A percentile compares a stretch with the other conserved stretches of the same genome.
Evolutionary conservation across 1,140 invertebrate species (phyloP).

Genomic region (Telenomus remus): DNA sequence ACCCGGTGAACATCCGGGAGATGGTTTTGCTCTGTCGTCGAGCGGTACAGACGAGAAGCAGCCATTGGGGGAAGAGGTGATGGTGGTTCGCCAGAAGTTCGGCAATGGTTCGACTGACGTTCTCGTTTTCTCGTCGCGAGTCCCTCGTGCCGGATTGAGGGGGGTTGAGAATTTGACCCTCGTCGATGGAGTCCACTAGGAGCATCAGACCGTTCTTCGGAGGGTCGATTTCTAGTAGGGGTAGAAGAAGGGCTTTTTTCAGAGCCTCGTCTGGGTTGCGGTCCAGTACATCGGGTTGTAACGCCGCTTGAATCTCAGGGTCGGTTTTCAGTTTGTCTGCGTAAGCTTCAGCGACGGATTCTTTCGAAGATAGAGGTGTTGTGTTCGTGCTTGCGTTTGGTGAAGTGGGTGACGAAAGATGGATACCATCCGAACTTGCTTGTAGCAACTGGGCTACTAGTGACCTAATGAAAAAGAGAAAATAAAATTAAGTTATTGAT

Average conservation of each 20-base stretch:
- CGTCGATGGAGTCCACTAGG: conserved; percentile 94
- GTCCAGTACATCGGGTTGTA: conserved; percentile 84
- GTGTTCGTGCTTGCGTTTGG: conserved; percentile 42
- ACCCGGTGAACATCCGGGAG: conserved; percentile 94
- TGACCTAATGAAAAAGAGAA: conserved; percentile 66
- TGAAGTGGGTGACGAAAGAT: conserved; percentile 58
- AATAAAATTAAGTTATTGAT: neutral
- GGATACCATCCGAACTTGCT: conserved; percentile 69
- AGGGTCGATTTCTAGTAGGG: conserved; percentile 87
- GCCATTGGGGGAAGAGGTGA: conserved; percentile 94
- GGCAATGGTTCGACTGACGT: conserved; percentile 84
- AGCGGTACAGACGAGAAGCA: conserved; percentile 92
- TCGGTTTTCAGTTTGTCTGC: conserved; percentile 86
- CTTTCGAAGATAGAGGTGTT: conserved; percentile 62
- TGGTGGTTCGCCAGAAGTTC: conserved; percentile 92
- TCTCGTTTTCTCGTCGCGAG: conserved; percentile 72
- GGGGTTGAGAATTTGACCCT: conserved; percentile 76
- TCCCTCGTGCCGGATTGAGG: conserved; percentile 67
- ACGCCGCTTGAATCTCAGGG: conserved; percentile 83
- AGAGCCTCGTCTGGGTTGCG: conserved; percentile 93
- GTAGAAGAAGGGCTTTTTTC: conserved; percentile 90
- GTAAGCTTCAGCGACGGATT: conserved; percentile 84
- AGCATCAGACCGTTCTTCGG: conserved; percentile 89
- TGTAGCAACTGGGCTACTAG: conserved; percentile 84
- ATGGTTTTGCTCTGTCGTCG: conserved; percentile 90